Conservation (phyloP, 2,797 vertebrate species). For the Urosaurus nigricauda region DNA sequence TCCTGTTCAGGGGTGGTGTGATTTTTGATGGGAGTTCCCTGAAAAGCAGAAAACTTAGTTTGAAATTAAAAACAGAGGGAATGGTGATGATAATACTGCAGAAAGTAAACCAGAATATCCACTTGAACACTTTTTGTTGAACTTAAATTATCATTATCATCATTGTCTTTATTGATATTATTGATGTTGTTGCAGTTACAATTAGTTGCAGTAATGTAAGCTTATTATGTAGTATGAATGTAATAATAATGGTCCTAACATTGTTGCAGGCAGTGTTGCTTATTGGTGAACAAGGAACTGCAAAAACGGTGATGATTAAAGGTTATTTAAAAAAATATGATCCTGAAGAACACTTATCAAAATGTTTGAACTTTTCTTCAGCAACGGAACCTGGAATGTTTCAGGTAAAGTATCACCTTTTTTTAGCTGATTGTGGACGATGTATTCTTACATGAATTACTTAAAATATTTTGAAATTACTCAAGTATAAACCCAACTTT, state of each 20-base stretch:
- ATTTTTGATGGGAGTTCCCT: not conserved
- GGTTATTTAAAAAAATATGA: conserved; percentile 81
- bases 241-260: conserved; percentile 2
- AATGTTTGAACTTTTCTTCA: conserved; percentile 82
- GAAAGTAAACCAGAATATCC: conserved; percentile 3
- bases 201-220: not conserved
- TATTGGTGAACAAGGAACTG: conserved; percentile 82
- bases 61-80: not conserved
- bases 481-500: not conserved
- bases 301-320: conserved; percentile 84
- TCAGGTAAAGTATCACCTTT: conserved; percentile 72
- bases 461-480: conserved; percentile 10
- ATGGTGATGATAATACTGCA: not conserved
- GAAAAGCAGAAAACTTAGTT: not conserved
- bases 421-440: not conserved
- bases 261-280: conserved; percentile 81
- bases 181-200: no score
- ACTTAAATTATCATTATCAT: not conserved
- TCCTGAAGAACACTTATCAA: conserved; percentile 80
- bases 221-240: not conserved
- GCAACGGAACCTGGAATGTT: conserved; percentile 84
- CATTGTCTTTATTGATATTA: no score
- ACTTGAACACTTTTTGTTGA: not conserved
- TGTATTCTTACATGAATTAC: not conserved
- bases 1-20: not conserved